Evolutionary conservation across 2,888 invertebrate genomes (phyloP).

Genomic region (Aleiodes leptofemur): DNA sequence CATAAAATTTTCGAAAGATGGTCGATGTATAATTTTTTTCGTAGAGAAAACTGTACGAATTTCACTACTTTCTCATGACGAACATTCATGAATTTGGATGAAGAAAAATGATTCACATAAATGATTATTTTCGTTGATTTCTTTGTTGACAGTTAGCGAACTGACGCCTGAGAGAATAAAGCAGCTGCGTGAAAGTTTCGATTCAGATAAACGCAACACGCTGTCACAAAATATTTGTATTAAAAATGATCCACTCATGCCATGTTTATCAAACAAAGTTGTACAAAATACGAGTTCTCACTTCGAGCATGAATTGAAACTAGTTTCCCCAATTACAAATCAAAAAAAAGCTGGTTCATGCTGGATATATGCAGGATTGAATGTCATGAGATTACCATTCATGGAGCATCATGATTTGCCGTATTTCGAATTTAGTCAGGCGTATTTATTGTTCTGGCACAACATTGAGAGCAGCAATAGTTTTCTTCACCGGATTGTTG

Average conservation of each 20-base stretch:
- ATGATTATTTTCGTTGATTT: constrained; percentile 2
- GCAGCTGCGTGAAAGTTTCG: constrained; percentile 78
- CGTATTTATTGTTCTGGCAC: constrained; percentile 94
- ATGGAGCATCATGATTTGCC: constrained; percentile 89
- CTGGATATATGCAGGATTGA: constrained; percentile 93
- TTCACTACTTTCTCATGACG: background rate
- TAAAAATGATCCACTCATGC: constrained; percentile 86
- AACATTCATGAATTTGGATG: background rate
- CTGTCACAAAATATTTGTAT: constrained; percentile 91
- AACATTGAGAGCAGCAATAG: no score
- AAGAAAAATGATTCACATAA: background rate
- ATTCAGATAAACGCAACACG: constrained; percentile 84
- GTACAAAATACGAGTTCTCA: constrained; percentile 84
- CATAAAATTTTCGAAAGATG: no score
- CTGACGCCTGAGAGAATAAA: constrained; percentile 74
- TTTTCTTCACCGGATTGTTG: no score
- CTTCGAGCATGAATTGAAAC: constrained; percentile 89
- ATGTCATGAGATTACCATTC: constrained; percentile 90
- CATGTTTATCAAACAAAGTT: constrained; percentile 82
- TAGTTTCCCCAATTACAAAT: constrained; percentile 92
- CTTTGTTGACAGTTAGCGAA: constrained; percentile 62
- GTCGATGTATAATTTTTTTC: background rate
- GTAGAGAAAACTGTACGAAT: background rate
- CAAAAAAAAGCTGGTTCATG: constrained; percentile 92
- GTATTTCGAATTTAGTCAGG: constrained; percentile 95